These are phyloP conservation scores for Bembecia ichneumoniformis DNA, from an alignment of 2,888 invertebrate species.

Conservation along the genomic window DNA sequence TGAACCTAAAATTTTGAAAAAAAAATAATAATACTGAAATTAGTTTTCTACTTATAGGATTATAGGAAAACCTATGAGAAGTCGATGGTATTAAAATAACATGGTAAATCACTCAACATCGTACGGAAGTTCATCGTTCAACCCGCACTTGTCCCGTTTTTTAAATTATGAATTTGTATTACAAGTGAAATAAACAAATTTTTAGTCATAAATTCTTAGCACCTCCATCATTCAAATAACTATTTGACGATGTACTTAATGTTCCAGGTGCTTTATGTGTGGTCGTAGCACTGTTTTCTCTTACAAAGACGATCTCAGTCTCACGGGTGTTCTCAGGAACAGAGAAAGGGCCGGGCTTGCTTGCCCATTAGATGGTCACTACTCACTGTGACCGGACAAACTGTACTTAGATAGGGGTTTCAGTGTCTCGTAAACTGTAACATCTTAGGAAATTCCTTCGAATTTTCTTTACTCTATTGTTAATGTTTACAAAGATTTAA, in stretches of 20 bases:
- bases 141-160: too few relatives aligned
- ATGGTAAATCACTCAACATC: too few relatives aligned
- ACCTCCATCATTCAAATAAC: not conserved
- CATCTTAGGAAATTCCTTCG: slow-evolving; percentile 21
- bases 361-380: slow-evolving; percentile 31
- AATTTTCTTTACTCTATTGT: not conserved
- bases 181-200: not conserved
- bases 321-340: slow-evolving; percentile 29
- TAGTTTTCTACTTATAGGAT: too few relatives aligned
- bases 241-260: not conserved
- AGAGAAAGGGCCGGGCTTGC: slow-evolving; percentile 40
- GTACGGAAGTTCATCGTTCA: too few relatives aligned
- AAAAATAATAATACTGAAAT: too few relatives aligned
- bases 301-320: slow-evolving; percentile 1
- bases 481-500: not conserved
- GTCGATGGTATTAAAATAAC: too few relatives aligned
- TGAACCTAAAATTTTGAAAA: too few relatives aligned
- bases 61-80: too few relatives aligned
- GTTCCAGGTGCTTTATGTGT: not conserved
- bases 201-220: not conserved
- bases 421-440: slow-evolving; percentile 31
- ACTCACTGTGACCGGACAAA: slow-evolving; percentile 29
- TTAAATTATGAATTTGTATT: too few relatives aligned
- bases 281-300: not conserved
- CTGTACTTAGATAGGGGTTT: slow-evolving; percentile 23